Percentiles rank a stretch among this genome's conserved stretches.
Evolutionary conservation across 35 echinoderm and acorn worm species (phyloP).

Genomic region (Apostichopus parvimensis): DNA sequence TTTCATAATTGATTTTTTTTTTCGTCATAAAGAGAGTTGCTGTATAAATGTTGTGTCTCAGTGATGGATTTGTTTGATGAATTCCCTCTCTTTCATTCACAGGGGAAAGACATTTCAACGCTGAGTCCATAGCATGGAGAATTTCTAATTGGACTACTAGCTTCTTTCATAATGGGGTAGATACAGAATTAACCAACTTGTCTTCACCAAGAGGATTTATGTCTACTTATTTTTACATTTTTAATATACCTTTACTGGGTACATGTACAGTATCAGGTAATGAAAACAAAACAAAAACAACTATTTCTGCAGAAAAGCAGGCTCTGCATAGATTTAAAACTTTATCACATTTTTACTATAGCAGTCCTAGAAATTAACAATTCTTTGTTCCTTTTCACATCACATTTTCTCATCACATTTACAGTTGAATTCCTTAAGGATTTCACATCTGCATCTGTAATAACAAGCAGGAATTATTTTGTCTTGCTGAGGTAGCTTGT

Average conservation of each 20-base stretch:
- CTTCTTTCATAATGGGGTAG: slow-evolving; percentile 10
- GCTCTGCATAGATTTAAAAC: not conserved
- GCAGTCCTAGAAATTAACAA: not conserved
- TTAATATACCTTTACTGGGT: not conserved
- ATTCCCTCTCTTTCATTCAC: slow-evolving; percentile 1
- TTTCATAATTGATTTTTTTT: not conserved
- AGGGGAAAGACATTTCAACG: slow-evolving; percentile 65
- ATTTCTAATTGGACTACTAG: not conserved
- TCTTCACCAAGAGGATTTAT: not conserved
- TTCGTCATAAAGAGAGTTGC: no score
- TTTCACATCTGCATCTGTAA: not conserved
- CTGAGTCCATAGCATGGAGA: slow-evolving; percentile 19
- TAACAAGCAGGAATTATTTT: not conserved
- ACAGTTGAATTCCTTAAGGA: not conserved
- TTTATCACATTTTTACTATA: not conserved
- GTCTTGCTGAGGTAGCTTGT: not conserved
- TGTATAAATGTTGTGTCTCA: not conserved
- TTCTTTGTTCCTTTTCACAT: not conserved
- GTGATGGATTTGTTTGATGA: not conserved
- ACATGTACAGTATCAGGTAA: not conserved
- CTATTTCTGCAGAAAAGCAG: not conserved
- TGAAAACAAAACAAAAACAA: not conserved
- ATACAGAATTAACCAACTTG: not conserved
- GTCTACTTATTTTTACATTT: slow-evolving; percentile 18
- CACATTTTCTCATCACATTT: not conserved